Base-by-base conservation (phyloP, 2,113 vertebrate species). In the Dipodomys stephensi region DNA sequence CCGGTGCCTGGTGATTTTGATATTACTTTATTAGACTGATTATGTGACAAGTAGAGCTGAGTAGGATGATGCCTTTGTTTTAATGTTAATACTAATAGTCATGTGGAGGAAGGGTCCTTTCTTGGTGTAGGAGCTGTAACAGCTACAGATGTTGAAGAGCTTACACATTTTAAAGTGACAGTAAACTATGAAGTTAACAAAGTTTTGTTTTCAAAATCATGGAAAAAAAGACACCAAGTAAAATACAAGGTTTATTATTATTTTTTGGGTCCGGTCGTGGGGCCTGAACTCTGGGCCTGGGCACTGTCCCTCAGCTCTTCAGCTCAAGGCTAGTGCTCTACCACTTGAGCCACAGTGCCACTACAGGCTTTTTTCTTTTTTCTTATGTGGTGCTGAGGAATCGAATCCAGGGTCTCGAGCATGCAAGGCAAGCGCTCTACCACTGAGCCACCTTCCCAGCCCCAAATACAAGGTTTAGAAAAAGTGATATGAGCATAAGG, bases 11-110 rank as follows among this genome's bases (percentile, higher is more conserved):
- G 53, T 57, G 53, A 57, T 57, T 57, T 57, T 57, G 4, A 18
- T 16, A 57, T 16, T 57, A 57, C 53, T 57, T 57, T 57, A 57
- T 57, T 57, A 57, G 15, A 27, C 81, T 60, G 27, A 35, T 83
- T 87, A 16, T 86, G 0, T 88, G 39, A 62, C 46, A 87, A 77
- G 27, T 12, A 85, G 68, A 76, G 71, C 23, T 85, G 22, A 91
- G 57, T 62, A 76, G n/a, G 87, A 93, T 80, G 78, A 74, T 90
- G 49, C 23, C 25, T 94, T 90, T 90, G 62, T 83, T 53, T 90
- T 23, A 35, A 22, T 78, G 2, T 91, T 69, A 65, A 57, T 88
- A 49, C 9, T 80, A 49, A 30, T 73, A 77, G 65, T 88, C 32
- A 67, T 68, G 30, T 19, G 46, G 46, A 91, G 28, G 80, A 46